Evolutionary conservation across 2,113 vertebrate genomes (phyloP).

Genomic region (Ctenodactylus gundi): DNA sequence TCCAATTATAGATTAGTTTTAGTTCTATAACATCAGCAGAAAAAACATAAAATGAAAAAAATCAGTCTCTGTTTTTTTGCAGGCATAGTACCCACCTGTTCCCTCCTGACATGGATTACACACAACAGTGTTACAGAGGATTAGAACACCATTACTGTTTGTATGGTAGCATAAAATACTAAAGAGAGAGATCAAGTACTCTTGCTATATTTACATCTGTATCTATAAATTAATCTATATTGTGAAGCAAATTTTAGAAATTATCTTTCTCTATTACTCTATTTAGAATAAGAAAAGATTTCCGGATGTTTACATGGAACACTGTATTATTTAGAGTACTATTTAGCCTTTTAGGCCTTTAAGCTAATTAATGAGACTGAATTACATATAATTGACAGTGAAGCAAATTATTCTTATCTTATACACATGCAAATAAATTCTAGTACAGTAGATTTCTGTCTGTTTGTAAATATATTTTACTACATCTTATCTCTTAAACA

Average conservation of each 20-base stretch:
- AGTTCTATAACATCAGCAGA: not conserved
- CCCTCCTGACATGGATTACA: too few species aligned
- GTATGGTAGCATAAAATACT: not conserved
- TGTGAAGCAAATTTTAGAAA: not conserved
- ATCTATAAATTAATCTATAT: not conserved
- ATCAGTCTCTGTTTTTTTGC: not conserved
- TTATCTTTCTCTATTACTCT: not conserved
- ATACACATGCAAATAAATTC: slow-evolving; percentile 1
- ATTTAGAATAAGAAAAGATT: not conserved
- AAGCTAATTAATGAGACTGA: not conserved
- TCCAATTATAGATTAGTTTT: not conserved
- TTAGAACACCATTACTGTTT: not conserved
- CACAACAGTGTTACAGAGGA: not conserved
- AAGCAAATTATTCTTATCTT: slow-evolving; percentile 38
- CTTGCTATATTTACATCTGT: too few species aligned
- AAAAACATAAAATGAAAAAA: not conserved
- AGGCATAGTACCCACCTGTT: not conserved
- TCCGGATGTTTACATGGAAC: not conserved
- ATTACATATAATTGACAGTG: not conserved
- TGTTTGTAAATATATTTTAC: not conserved
- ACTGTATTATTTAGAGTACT: not conserved
- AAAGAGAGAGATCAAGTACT: not conserved
- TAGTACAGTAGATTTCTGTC: not conserved
- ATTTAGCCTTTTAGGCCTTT: not conserved
- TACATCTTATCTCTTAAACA: not conserved